phyloP scores from a whole-genome alignment of 1,140 invertebrate species.

The Penaeus vannamei region DNA sequence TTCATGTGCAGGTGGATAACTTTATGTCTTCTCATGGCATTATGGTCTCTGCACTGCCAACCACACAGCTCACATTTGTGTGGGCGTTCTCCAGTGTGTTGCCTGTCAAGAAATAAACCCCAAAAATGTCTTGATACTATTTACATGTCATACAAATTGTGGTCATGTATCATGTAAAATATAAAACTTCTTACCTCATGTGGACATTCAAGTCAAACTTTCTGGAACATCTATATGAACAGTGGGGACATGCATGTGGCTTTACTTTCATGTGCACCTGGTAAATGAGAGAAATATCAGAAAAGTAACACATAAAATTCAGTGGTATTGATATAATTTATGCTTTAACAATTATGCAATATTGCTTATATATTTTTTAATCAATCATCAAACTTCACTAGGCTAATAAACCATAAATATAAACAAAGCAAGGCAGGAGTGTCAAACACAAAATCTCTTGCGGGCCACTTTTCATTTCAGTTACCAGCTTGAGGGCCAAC shows the following conservation, averaged over 20 bases:
- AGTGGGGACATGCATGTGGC: slow-evolving; percentile 50
- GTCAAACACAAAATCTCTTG: no score
- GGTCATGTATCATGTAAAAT: neutral
- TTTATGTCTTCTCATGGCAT: slow-evolving; percentile 50
- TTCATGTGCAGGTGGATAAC: slow-evolving; percentile 35
- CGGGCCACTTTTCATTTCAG: no score
- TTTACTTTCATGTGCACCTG: slow-evolving; percentile 56
- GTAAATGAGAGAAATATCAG: neutral
- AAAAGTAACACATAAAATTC: neutral
- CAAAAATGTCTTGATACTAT: neutral
- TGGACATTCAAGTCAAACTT: slow-evolving; percentile 48
- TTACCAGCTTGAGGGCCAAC: no score
- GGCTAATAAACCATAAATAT: no score
- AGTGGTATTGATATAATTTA: no score
- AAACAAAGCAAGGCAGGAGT: no score
- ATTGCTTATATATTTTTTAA: no score
- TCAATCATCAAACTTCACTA: no score
- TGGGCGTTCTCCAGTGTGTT: slow-evolving; percentile 46
- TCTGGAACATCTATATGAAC: slow-evolving; percentile 41
- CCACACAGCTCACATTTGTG: slow-evolving; percentile 50
- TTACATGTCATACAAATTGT: neutral
- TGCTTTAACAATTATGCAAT: no score
- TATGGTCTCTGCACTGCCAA: slow-evolving; percentile 34
- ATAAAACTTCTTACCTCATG: slow-evolving; percentile 31
- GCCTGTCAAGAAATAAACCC: neutral